phyloP scores from a whole-genome alignment of 1,140 invertebrate species.

The Ooceraea biroi region DNA sequence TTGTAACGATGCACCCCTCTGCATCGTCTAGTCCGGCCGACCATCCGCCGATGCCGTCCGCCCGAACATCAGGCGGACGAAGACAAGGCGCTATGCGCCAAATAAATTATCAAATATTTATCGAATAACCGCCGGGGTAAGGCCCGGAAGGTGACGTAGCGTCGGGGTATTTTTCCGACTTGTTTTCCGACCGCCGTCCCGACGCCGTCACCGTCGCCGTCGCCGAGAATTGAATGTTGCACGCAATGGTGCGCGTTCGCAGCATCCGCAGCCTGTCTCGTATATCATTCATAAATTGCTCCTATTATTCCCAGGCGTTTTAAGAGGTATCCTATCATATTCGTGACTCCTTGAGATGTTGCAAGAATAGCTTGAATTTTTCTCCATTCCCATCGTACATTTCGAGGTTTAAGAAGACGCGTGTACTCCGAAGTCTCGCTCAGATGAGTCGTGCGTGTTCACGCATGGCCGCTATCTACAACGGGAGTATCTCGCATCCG shows the following conservation, averaged over 20 bases:
- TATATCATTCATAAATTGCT: background rate
- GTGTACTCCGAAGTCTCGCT: background rate
- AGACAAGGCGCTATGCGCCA: too few relatives aligned
- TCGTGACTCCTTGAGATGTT: background rate
- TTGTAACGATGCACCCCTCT: too few relatives aligned
- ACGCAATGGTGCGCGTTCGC: background rate
- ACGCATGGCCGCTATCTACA: background rate
- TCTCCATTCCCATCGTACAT: background rate
- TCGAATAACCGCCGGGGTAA: too few relatives aligned
- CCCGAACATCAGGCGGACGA: too few relatives aligned
- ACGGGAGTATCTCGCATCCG: slow-evolving; percentile 38
- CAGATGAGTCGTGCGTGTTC: background rate
- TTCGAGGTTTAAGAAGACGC: background rate
- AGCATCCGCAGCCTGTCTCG: background rate
- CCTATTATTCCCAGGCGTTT: background rate
- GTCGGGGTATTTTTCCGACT: too few relatives aligned
- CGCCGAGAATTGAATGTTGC: background rate
- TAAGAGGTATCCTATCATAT: background rate
- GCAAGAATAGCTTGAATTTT: background rate
- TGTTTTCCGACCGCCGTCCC: too few relatives aligned
- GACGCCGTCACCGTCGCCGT: too few relatives aligned
- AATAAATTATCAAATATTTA: too few relatives aligned
- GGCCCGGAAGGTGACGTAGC: too few relatives aligned
- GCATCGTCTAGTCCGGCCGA: too few relatives aligned
- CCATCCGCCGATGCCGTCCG: too few relatives aligned